A percentile compares a stretch with the other conserved stretches of the same genome.
These are phyloP conservation scores for Nematostella vectensis DNA, from an alignment of 92 coral and sea anemone genomes.

Conservation along the genomic window DNA sequence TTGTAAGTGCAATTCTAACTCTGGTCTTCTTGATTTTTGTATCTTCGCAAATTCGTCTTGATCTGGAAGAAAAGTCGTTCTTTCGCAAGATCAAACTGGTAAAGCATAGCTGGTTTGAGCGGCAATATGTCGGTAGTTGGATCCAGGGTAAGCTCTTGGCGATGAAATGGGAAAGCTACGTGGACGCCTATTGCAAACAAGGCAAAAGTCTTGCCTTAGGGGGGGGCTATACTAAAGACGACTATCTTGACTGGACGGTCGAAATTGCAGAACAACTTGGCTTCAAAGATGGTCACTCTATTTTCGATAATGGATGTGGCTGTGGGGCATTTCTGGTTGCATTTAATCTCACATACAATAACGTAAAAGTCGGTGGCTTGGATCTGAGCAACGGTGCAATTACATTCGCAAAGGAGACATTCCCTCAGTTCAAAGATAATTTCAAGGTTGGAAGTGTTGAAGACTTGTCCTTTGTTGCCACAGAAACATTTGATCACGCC, in stretches of 20 bases:
- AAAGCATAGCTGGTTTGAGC: constrained; percentile 39
- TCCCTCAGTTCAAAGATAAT: constrained; percentile 14
- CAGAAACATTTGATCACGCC: constrained; percentile 36
- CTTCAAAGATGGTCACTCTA: constrained; percentile 35
- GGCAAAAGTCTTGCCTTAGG: constrained; percentile 41
- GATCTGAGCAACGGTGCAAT: constrained; percentile 48
- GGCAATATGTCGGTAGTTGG: constrained; percentile 47
- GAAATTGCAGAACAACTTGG: constrained; percentile 22
- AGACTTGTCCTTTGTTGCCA: constrained; percentile 36
- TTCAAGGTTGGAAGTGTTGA: constrained; percentile 48
- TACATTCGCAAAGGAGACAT: constrained; percentile 35
- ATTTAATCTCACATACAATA: constrained; percentile 35
- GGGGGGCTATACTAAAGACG: constrained; percentile 27
- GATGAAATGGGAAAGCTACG: constrained; percentile 50
- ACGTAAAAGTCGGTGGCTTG: constrained; percentile 39
- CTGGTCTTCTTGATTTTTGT: constrained; percentile 6
- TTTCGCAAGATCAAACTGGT: constrained; percentile 47
- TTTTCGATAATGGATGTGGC: constrained; percentile 59
- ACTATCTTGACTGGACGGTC: constrained; percentile 22
- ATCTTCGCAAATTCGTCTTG: constrained; percentile 29
- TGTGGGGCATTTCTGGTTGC: constrained; percentile 50
- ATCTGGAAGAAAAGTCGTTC: constrained; percentile 36
- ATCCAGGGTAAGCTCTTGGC: constrained; percentile 30
- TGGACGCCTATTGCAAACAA: constrained; percentile 30
- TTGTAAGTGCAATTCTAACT: background rate